These are phyloP conservation scores for Cynopterus sphinx DNA, from an alignment of 2,797 vertebrate species.

Conservation along the genomic window DNA sequence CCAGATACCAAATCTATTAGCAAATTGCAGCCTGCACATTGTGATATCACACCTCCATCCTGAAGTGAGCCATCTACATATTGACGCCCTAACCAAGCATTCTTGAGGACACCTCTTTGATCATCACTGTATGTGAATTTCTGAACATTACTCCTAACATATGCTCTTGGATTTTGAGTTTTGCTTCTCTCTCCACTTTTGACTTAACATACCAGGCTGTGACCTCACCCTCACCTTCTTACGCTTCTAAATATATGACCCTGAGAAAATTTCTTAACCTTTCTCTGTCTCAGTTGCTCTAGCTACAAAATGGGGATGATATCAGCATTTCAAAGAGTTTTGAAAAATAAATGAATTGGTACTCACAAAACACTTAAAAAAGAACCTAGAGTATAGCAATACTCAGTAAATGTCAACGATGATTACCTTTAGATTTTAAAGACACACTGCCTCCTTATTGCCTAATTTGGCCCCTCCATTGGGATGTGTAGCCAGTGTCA, in stretches of 20 bases:
- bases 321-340: constrained; percentile 20
- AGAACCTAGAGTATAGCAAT: background rate
- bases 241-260: background rate
- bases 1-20: background rate
- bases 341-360: background rate
- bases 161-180: background rate
- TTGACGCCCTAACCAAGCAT: background rate
- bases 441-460: background rate
- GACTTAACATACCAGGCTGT: background rate
- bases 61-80: background rate
- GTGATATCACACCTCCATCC: background rate
- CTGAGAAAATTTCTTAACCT: background rate
- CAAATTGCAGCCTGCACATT: background rate
- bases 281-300: background rate
- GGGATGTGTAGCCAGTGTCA: background rate
- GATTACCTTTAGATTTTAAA: background rate
- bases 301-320: background rate
- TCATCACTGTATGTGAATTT: background rate
- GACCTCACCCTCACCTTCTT: background rate
- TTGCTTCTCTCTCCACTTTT: background rate
- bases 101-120: background rate
- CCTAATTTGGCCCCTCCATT: background rate
- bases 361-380: constrained; percentile 5
- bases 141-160: background rate
- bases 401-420: background rate